Evolutionary conservation across 1,140 invertebrate species (phyloP).

Genomic region (Cydia splendana): DNA sequence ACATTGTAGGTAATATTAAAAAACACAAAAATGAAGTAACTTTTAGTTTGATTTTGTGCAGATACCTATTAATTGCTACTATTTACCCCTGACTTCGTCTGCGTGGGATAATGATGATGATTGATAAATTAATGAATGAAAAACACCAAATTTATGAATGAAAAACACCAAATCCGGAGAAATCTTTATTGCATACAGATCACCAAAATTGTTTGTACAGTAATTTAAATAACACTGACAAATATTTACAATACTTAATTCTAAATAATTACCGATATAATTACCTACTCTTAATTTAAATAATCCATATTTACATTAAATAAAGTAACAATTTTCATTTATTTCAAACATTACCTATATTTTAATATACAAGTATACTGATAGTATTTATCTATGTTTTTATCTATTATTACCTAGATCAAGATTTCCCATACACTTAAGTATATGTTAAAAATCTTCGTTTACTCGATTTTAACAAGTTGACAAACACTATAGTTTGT

Average conservation of each 20-base stretch:
- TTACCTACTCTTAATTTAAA: conserved; percentile 44
- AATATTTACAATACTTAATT: conserved; percentile 62
- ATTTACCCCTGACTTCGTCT: too few species aligned
- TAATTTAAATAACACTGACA: conserved; percentile 73
- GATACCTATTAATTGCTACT: too few species aligned
- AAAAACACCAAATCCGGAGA: conserved; percentile 43
- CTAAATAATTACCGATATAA: conserved; percentile 40
- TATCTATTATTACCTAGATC: conserved; percentile 32
- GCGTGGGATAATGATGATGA: too few species aligned
- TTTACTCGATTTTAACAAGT: too few species aligned
- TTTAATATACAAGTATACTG: conserved; percentile 61
- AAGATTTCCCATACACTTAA: conserved; percentile 43
- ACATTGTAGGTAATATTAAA: too few species aligned
- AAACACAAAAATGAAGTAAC: too few species aligned
- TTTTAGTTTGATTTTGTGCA: too few species aligned
- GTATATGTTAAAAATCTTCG: background rate
- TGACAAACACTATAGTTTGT: background rate
- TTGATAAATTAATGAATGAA: conserved; percentile 22
- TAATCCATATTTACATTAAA: conserved; percentile 61
- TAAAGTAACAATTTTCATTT: conserved; percentile 51
- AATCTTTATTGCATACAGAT: conserved; percentile 76
- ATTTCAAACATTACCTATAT: conserved; percentile 43
- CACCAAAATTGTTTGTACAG: conserved; percentile 77
- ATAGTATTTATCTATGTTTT: conserved; percentile 38
- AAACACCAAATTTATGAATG: conserved; percentile 27